phyloP scores from a whole-genome alignment of 2,113 vertebrate species.

The Thryonomys swinderianus region DNA sequence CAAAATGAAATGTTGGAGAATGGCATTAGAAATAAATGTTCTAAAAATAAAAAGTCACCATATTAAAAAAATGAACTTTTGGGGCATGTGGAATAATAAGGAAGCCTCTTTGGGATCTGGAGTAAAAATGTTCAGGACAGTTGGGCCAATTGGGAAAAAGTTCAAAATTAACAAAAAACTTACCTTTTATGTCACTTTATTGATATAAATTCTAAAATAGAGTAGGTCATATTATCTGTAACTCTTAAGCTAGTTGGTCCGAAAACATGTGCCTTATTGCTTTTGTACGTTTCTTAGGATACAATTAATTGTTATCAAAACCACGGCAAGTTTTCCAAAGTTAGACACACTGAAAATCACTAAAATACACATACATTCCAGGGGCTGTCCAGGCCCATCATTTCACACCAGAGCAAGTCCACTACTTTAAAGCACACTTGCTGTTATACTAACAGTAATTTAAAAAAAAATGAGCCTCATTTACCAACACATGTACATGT shows the following conservation, averaged over 20 bases:
- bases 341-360: background rate
- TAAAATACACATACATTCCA: background rate
- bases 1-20: background rate
- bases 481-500: background rate
- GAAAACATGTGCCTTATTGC: constrained; percentile 20
- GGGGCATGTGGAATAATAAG: background rate
- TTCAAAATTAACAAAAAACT: background rate
- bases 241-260: background rate
- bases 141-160: background rate
- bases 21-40: background rate
- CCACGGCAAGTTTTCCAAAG: background rate
- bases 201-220: background rate
- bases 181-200: background rate
- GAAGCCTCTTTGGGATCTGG: background rate
- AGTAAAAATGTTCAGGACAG: background rate
- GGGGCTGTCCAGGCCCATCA: background rate
- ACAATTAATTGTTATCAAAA: background rate
- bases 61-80: background rate
- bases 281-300: background rate
- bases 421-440: background rate
- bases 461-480: background rate
- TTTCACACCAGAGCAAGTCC: background rate
- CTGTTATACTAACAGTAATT: background rate
- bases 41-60: background rate
- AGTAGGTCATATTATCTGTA: background rate